Base-by-base conservation (phyloP, 37 sponge, comb jelly and placozoan genomes). In the Beroe ovata region DNA sequence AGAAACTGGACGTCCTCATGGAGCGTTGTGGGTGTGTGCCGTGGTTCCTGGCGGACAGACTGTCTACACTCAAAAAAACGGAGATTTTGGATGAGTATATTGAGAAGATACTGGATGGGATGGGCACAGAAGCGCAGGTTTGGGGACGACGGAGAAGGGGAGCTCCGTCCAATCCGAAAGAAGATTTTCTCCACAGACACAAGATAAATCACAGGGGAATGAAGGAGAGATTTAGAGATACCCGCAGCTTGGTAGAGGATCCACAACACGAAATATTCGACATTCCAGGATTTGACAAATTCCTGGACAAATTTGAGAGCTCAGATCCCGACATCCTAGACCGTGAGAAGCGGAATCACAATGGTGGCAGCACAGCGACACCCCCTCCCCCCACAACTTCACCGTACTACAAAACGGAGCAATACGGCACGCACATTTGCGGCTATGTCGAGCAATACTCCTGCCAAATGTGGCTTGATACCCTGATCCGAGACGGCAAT, bases 11-110 rank as follows among this genome's bases (percentile, higher is more conserved):
- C 1, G 54, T 36, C 20, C 18, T 42, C 29, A 35, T 42, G 28
- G 54, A 39, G n/a, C 21, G 33, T 11, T 77, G 84, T 35, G 54
- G 84, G 28, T 77, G 84, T 77, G 33, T 77, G 28, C 84, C 84
- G 38, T 77, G 84, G 84, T 77, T 42, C 22, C 41, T 77, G 26
- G 84, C 25, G 4, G 33, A 42, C 28, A 39, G 84, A 25, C 20
- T 77, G 84, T 0, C 23, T 26, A 42, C n/a, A 1, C 28, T 42
- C n/a, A 42, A 77, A 18, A 77, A 77, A 29, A 6, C 8, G 35
- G 47, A 42, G 16, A 36, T 77, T 42, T 54, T 77, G 21, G 84
- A 77, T 77, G 84, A 77, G 47, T 30, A 20, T n/a, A 36, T 77
- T 25, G 71, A 69, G 38, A 14, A 8, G 36, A 69, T 69, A 20